Base-by-base conservation (phyloP, 37 sponge, comb jelly and placozoan genomes). In the Beroe forskalii region DNA sequence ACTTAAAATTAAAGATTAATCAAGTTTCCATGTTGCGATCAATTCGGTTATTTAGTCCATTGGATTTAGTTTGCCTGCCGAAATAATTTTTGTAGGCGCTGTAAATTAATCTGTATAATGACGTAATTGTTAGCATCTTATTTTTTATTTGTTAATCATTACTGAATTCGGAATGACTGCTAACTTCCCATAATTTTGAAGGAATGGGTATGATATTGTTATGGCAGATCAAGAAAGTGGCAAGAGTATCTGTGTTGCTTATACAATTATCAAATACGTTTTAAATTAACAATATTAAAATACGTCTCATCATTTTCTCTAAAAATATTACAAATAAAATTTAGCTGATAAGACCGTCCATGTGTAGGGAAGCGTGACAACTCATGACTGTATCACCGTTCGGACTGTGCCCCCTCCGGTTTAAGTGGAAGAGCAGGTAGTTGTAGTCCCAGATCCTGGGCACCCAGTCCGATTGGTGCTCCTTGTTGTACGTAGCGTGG, bases 221-320 rank as follows among this genome's bases (percentile, higher is more conserved):
- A 48, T 48, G 55, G 55, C 55, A 6, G 12, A 12, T 48, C 32
- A 33, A 69, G 66, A 64, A 55, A 35, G 38, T 12, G 72, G 72
- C 72, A 27, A 33, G 72, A 35, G 72, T 69, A 69, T 32, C 36
- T 27, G 39, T 69, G 72, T 69, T 69, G 32, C 72, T 27, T 69
- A 69, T 69, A 69, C 72, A 69, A 69, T 69, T 69, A 69, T 69
- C 72, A 69, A 69, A 69, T 80, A 80, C 40, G 86, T 80, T 44
- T 80, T 80, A 80, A 80, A 38, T 80, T 33, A 44, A 80, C 55
- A 2, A 41, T 33, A 80, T 37, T 33, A 80, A 14, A 1, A 80
- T 72, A 80, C 27, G 19, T 80, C 40, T 35, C 19, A 30, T 20
- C 19, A 27, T 72, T 72, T 37, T 35, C 35, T 72, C 38, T 80